Percentiles rank a stretch among this genome's conserved stretches.
Conservation (phyloP, 1,140 invertebrate genomes). For the Thalassaphorura encarpata region DNA sequence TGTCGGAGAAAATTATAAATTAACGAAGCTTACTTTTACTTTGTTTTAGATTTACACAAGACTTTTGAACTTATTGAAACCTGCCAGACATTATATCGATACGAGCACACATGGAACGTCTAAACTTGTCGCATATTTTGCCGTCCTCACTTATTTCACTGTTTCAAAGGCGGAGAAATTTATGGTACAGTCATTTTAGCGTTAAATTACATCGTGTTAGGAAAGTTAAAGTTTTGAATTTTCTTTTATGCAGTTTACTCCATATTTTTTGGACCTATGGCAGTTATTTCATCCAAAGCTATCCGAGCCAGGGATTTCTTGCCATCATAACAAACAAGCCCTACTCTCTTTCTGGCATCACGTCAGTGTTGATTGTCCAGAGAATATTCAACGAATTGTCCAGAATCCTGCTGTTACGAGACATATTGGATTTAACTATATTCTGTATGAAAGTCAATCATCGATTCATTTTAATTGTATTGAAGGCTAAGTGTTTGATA, state of each 20-base stretch:
- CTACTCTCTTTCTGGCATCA: slow-evolving; percentile 86
- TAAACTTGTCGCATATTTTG: slow-evolving; percentile 85
- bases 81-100: slow-evolving; percentile 73
- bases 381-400: slow-evolving; percentile 78
- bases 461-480: background rate
- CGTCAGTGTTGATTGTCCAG: slow-evolving; percentile 78
- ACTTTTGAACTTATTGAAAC: slow-evolving; percentile 51
- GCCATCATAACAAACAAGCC: slow-evolving; percentile 91
- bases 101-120: slow-evolving; percentile 74
- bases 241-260: slow-evolving; percentile 55
- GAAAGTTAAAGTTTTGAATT: slow-evolving; percentile 8
- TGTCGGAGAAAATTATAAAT: background rate
- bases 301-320: slow-evolving; percentile 86
- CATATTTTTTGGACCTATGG: slow-evolving; percentile 84
- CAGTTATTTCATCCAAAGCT: slow-evolving; percentile 86
- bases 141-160: slow-evolving; percentile 78
- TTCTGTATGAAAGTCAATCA: slow-evolving; percentile 56
- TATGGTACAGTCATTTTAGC: slow-evolving; percentile 54
- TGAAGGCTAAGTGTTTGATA: slow-evolving; percentile 7
- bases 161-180: slow-evolving; percentile 80
- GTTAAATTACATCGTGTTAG: slow-evolving; percentile 5
- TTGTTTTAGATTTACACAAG: slow-evolving; percentile 23
- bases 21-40: no score
- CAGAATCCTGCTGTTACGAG: slow-evolving; percentile 72
- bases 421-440: slow-evolving; percentile 95